Base-by-base conservation (phyloP, 2,888 invertebrate species). In the Latrodectus elegans region DNA sequence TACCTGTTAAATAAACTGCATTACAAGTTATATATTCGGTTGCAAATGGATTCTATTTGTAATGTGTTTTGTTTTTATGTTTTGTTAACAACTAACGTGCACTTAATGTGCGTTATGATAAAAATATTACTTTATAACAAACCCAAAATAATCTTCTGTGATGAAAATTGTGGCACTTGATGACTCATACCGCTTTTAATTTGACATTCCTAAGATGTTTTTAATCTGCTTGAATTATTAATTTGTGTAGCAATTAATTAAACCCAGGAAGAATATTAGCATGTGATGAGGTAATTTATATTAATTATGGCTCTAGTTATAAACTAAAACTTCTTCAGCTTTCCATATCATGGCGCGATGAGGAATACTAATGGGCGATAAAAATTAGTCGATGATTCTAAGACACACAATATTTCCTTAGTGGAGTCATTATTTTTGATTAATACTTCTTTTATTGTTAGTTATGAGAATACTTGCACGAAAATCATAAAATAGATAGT, bases 211-310 rank as follows among this genome's bases (percentile, higher is more conserved):
- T 4, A 71, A 64, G 11, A 68, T 22, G 22, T 17, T 55, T 60
- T 12, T 51, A n/a, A 71, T 80, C 22, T 52, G 11, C 26, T 51
- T 81, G 81, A 74, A 81, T 73, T 81, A 81, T 74, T 74, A 81
- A 81, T 81, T 81, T 81, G 81, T 81, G 65, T 72, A 38, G 38
- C 81, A 74, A 81, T 81, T 81, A 81, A 81, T 81, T 81, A 81
- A 81, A 74, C 64, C 67, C 64, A 52, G 26, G 76, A 77, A 77
- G 81, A 81, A 74, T 81, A 81, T 81, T 81, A 73, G 81, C 81
- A 74, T 73, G 74, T 68, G 81, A 81, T 81, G 73, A 81, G 81
- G 73, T 17, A 74, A 81, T 81, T 81, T 53, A 65, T 81, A 81
- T 81, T 81, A 81, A 81, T 81, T 81, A 81, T 49, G 52, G 49